Evolutionary conservation across 2,888 invertebrate species (phyloP).

Genomic region (Acanthosepion lycidas): DNA sequence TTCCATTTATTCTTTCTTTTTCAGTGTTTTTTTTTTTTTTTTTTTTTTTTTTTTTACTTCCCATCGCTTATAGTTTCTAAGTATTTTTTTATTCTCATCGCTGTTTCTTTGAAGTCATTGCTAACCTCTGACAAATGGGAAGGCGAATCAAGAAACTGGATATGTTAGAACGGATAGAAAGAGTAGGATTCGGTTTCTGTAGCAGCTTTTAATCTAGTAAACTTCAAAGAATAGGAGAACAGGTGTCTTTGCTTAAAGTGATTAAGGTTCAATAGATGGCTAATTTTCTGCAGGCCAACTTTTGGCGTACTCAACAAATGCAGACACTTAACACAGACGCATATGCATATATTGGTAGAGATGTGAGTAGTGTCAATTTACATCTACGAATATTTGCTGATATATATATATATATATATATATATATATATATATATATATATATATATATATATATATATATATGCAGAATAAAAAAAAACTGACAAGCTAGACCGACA

Average conservation of each 20-base stretch:
- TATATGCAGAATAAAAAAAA: too few species aligned
- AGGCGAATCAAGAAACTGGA: background rate
- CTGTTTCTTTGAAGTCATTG: background rate
- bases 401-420: too few species aligned
- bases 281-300: background rate
- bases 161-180: background rate
- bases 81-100: too few species aligned
- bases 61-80: too few species aligned
- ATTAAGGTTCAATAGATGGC: background rate
- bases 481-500: background rate
- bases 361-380: background rate
- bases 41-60: too few species aligned
- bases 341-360: background rate
- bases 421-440: too few species aligned
- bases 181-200: background rate
- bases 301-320: background rate
- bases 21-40: too few species aligned
- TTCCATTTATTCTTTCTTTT: background rate
- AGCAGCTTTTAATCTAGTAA: background rate
- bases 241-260: constrained; percentile 33
- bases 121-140: background rate
- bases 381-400: background rate
- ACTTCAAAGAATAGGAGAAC: background rate
- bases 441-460: too few species aligned
- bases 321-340: background rate